A percentile compares a stretch with the other conserved stretches of the same genome.
phyloP scores from a whole-genome alignment of 2,113 vertebrate species.

The Malaclemys terrapin region DNA sequence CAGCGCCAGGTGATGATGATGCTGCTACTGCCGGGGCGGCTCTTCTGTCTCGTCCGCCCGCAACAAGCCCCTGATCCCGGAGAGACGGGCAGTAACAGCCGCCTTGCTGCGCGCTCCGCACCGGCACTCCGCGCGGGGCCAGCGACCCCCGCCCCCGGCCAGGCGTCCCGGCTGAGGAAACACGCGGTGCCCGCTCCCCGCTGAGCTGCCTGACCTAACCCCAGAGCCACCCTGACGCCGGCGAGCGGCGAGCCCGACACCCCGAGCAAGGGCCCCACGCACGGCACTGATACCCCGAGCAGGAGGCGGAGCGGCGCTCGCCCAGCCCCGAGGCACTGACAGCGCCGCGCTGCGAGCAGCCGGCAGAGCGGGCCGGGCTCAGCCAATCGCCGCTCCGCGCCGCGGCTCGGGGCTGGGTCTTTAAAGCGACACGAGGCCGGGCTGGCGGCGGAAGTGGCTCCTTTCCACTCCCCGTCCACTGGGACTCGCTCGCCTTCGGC shows the following conservation, averaged over 20 bases:
- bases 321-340: not conserved
- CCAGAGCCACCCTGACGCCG: not conserved
- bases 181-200: not conserved
- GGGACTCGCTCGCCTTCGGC: not conserved
- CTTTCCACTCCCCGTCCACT: not conserved
- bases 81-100: not conserved
- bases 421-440: not conserved
- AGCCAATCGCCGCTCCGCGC: not conserved
- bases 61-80: not conserved
- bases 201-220: not conserved
- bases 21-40: not conserved
- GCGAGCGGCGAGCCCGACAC: not conserved
- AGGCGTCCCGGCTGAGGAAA: not conserved
- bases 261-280: not conserved
- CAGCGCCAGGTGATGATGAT: slow-evolving; percentile 54
- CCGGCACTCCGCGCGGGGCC: too few relatives aligned
- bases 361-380: not conserved
- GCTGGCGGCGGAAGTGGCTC: not conserved
- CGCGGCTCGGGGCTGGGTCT: not conserved
- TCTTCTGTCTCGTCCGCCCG: not conserved
- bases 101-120: not conserved
- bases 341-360: not conserved
- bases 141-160: too few relatives aligned
- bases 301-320: not conserved
- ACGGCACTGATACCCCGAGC: not conserved